Evolutionary conservation across 1,140 invertebrate species (phyloP), one percentile per base, ranked within the genome.

Genomic region (Schlechtendalia chinensis): DNA sequence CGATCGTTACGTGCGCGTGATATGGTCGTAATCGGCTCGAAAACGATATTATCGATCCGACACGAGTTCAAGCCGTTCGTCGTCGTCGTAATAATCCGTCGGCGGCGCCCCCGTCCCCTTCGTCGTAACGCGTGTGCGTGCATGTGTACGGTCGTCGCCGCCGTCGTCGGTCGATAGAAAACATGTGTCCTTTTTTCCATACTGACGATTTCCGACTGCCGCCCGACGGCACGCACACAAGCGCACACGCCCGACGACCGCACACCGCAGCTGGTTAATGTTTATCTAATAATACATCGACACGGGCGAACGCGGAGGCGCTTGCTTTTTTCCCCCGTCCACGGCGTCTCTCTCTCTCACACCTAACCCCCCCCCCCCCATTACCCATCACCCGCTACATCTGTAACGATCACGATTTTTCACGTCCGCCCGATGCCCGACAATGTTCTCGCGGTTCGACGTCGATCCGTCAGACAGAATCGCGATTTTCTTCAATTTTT

Each of bases 151-250:
- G 22, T 69, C 45, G 45, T 59, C 22, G 19, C 8, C 8, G 6
- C 24, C 69, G 47, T 47, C 75, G 75, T 47, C 75, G 75, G 75
- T 79, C 75, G 75, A 79, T 79, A 79, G 75, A 79, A 79, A 79
- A 79, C 75, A 79, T 63, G 75, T 79, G 75, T 79, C 75, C 75
- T 79, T 79, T 79, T 79, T 79, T 79, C 75, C 75, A 79, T 79
- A 79, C 75, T 63, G 75, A 79, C 56, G 58, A 63, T 79, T 45
- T 79, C 58, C 56, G 32, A 56, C 72, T 58, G 72, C 72, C 56
- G 32, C 58, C n/a, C 32, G 22, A 59, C 53, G 39, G 58, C 39
- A 50, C 74, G 19, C 32, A 59, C 72, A 22, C 5, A 75, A 29
- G 17, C 39, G 10, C 39, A 29, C 74, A 19, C 24, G 54, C 14